Conservation (phyloP, 1,140 invertebrate genomes). For the Eumaeus atala region DNA sequence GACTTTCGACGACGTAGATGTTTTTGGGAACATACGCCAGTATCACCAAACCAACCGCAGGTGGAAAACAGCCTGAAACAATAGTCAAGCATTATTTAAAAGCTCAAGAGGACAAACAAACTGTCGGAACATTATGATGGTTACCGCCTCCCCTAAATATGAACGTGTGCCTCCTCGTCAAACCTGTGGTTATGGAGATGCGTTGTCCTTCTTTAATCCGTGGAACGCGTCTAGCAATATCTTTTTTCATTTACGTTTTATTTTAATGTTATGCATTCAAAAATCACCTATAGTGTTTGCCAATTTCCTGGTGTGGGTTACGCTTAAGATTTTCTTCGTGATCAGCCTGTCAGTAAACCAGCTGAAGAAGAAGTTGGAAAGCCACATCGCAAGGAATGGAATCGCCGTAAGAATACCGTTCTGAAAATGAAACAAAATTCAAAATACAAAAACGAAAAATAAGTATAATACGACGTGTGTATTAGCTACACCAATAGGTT, state of each 20-base stretch:
- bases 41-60: slow-evolving; percentile 77
- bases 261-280: slow-evolving; percentile 7
- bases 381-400: slow-evolving; percentile 76
- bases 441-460: no score
- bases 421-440: slow-evolving; percentile 44
- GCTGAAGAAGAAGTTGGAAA: slow-evolving; percentile 69
- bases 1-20: slow-evolving; percentile 74
- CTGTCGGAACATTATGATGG: no score
- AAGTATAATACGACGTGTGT: no score
- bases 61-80: slow-evolving; percentile 74
- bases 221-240: no score
- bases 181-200: no score
- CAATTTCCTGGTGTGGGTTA: slow-evolving; percentile 65
- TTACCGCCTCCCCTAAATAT: no score
- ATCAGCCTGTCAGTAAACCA: slow-evolving; percentile 66
- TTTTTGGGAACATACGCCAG: slow-evolving; percentile 78
- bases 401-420: slow-evolving; percentile 79
- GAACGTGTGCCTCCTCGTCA: no score
- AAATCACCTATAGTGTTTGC: slow-evolving; percentile 70
- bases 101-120: no score
- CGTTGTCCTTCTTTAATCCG: no score
- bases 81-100: no score
- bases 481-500: no score
- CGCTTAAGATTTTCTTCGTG: slow-evolving; percentile 51
- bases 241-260: slow-evolving; percentile 10